phyloP scores from a whole-genome alignment of 2,113 vertebrate species.

The Lonchura striata region DNA sequence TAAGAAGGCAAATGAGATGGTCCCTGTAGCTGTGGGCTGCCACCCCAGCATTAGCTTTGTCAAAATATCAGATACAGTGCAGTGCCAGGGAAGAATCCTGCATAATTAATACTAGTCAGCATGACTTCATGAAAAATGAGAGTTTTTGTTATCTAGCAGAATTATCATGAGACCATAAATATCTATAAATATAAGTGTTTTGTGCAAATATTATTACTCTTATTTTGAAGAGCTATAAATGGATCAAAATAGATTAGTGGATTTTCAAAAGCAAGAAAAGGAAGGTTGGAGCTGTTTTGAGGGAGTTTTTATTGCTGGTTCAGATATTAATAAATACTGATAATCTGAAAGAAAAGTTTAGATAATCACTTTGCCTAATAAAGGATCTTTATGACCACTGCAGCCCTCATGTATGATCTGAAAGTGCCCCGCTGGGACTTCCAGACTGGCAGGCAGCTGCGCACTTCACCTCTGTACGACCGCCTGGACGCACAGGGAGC shows the following conservation, averaged over 20 bases:
- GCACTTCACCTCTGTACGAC: conserved; percentile 94
- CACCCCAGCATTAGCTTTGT: neutral
- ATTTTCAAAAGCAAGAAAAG: neutral
- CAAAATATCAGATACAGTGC: neutral
- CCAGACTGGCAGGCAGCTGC: conserved; percentile 93
- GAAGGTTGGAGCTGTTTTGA: neutral
- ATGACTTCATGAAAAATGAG: neutral
- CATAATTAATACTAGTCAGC: neutral
- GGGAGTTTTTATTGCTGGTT: neutral
- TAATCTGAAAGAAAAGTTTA: neutral
- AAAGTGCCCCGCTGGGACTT: conserved; percentile 99
- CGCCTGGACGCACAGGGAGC: conserved; percentile 94
- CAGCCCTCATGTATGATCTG: conserved; percentile 91
- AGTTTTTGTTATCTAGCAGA: neutral
- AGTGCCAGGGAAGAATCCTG: neutral
- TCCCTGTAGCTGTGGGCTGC: neutral
- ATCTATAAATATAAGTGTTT: neutral
- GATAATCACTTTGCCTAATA: neutral
- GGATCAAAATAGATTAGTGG: neutral
- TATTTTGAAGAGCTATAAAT: neutral
- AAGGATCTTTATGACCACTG: neutral
- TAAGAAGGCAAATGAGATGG: neutral
- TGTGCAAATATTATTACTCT: neutral
- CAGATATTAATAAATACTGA: neutral
- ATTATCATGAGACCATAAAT: neutral